Base-by-base conservation (phyloP, 2,797 vertebrate species). In the Clamator glandarius region DNA sequence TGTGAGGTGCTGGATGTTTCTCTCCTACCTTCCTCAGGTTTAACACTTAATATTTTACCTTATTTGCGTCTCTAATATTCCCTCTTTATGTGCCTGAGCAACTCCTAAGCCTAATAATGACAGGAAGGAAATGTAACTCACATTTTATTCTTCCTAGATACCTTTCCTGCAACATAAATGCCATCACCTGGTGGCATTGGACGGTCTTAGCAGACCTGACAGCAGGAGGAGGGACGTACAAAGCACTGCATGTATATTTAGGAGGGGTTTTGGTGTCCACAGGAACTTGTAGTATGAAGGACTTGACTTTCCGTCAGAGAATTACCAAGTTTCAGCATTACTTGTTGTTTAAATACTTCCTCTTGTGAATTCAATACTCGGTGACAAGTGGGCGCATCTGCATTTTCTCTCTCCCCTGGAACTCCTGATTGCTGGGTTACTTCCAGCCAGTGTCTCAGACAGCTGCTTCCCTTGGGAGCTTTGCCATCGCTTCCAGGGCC, bases 401-500 rank as follows among this genome's bases (percentile, higher is more conserved):
- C 75, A 15, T 81, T 91, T 67, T 88, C 54, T 54, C 58, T 77
- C 9, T 94, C 50, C 59, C 50, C 61, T 92, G 80, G 61, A 92
- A 12, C 62, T 95, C 75, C 61, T 80, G 57, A 19, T 31, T 80
- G 41, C 84, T 89, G 86, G 86, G 84, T 84, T 87, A 26, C 69
- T 93, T 95, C 84, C 82, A 95, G 85, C 29, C 89, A 25, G 74
- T 44, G 51, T n/a, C 62, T 69, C 62, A 74, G 42, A 5, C 75
- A 87, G 75, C 90, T 92, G 90, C 92, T 89, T 91, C 87, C 78
- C 90, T 83, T 8, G 2, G 72, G 93, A 96, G 67, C 81, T 94
- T 50, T 82, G 91, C 96, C 94, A 92, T 73, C 77, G 68, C 91
- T 96, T 91, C 92, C 95, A 97, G 96, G 95, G 91, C 84, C 59